These are phyloP conservation scores for Drosophila navojoa DNA, from an alignment of 1,140 invertebrate species.

Conservation along the genomic window DNA sequence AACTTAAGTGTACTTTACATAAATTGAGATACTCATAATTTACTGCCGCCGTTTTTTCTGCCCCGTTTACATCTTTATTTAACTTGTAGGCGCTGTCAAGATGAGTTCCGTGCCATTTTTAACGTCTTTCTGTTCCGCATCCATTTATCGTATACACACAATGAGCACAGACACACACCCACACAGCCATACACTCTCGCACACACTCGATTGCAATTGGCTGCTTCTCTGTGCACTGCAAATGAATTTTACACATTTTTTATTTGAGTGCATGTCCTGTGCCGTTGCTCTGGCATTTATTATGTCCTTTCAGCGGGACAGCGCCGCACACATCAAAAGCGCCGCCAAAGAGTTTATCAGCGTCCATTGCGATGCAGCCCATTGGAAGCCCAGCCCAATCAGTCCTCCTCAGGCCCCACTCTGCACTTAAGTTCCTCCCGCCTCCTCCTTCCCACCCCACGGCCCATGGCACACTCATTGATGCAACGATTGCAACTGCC, in stretches of 20 bases:
- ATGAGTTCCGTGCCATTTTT: constrained; percentile 11
- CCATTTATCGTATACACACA: constrained; percentile 74
- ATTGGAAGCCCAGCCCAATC: not conserved
- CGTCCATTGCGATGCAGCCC: constrained; percentile 27
- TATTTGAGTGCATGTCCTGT: constrained; percentile 40
- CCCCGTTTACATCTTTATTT: constrained; percentile 7
- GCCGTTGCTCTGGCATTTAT: constrained; percentile 59
- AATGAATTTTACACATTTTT: constrained; percentile 58
- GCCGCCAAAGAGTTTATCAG: constrained; percentile 75
- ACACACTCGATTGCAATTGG: constrained; percentile 58
- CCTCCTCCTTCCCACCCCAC: not conserved
- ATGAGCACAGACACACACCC: constrained; percentile 41
- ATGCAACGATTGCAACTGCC: constrained; percentile 51
- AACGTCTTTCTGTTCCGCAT: constrained; percentile 46
- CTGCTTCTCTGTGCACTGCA: constrained; percentile 42
- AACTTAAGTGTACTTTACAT: not conserved
- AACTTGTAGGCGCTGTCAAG: not conserved
- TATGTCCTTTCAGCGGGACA: constrained; percentile 71
- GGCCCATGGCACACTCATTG: constrained; percentile 25
- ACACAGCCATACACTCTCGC: not conserved
- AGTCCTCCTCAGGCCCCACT: not conserved
- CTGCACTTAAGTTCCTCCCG: not conserved
- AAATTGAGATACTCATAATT: constrained; percentile 20
- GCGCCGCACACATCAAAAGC: constrained; percentile 56
- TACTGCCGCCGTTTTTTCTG: not conserved